Evolutionary conservation across 35 echinoderm and acorn worm species (phyloP).

Genomic region (Heliocidaris tuberculata): DNA sequence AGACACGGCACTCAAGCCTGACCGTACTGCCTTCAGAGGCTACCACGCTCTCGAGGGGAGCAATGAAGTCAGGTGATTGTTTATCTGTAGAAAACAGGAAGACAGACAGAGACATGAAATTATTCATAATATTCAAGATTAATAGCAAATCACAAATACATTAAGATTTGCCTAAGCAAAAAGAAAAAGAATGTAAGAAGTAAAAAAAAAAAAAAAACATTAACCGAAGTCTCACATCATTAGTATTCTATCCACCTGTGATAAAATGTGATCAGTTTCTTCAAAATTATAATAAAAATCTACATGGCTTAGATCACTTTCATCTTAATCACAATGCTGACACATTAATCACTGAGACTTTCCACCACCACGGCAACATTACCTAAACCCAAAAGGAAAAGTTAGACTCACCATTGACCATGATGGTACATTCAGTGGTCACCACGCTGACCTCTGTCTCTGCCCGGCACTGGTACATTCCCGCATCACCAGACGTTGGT

Average conservation of each 20-base stretch:
- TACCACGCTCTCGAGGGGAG: slow-evolving; percentile 69
- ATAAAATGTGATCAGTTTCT: too few relatives aligned
- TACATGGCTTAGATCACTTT: too few relatives aligned
- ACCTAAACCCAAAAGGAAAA: not conserved
- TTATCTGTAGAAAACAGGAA: slow-evolving; percentile 58
- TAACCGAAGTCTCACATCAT: too few relatives aligned
- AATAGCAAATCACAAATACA: too few relatives aligned
- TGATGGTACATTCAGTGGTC: slow-evolving; percentile 72
- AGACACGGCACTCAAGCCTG: slow-evolving; percentile 64
- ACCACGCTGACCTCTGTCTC: slow-evolving; percentile 65
- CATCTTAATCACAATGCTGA: too few relatives aligned
- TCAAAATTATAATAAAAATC: too few relatives aligned
- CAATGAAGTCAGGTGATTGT: slow-evolving; percentile 73
- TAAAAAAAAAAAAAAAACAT: too few relatives aligned
- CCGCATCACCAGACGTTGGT: slow-evolving; percentile 65
- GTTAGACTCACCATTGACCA: slow-evolving; percentile 59
- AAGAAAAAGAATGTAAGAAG: too few relatives aligned
- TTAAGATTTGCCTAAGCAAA: too few relatives aligned
- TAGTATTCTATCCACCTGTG: too few relatives aligned
- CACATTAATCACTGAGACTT: too few relatives aligned
- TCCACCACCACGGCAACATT: too few relatives aligned
- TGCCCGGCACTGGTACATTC: slow-evolving; percentile 76
- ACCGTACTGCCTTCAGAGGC: slow-evolving; percentile 68
- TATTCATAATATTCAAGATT: not conserved
- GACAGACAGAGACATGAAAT: not conserved